Evolutionary conservation across 37 sponge, comb jelly and placozoan species (phyloP), one percentile per base, ranked within the genome.

Genomic region (Ianthella basta): DNA sequence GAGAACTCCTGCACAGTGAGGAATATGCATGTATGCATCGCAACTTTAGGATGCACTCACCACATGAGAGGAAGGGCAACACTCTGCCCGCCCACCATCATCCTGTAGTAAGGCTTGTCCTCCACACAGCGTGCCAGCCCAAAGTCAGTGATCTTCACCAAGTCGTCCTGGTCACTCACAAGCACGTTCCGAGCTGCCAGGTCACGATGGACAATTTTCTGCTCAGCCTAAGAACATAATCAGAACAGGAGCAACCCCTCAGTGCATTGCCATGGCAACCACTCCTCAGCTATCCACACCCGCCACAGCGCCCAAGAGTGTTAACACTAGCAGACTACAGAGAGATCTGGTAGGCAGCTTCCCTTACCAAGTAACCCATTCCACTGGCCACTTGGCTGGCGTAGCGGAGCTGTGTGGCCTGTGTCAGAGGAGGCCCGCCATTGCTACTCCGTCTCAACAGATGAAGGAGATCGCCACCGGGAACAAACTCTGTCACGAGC

Each of bases 61-160:
- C 78, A 53, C 24, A 36, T n/a, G n/a, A 75, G 78, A 12, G 78
- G 54, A 50, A 75, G 37, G 54, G 78, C 44, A 75, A 24, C 12
- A 13, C 37, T 32, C 21, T 32, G 15, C 1, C 54, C 54, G 53
- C 3, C 40, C 13, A 41, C 38, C 1, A 14, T 40, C 33, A 69
- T 72, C 32, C 57, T 39, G 80, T 92, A 92, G 79, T 92, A 88
- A 16, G 83, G 61, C 25, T 55, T 63, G 44, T 84, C 54, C 16
- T 83, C 87, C 14, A 59, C 55, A 15, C 6, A 40, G 29, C 92
- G 73, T 6, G 89, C 83, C 18, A 92, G 74, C 5, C 92, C 92
- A 86, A 92, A 92, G 67, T 92, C 92, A 4, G 92, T 82, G 24
- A 92, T 88, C 80, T 92, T 92, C 72, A 92, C 87, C 16, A 56